Conservation (phyloP, 1,140 invertebrate genomes). For the Teleogryllus occipitalis region DNA sequence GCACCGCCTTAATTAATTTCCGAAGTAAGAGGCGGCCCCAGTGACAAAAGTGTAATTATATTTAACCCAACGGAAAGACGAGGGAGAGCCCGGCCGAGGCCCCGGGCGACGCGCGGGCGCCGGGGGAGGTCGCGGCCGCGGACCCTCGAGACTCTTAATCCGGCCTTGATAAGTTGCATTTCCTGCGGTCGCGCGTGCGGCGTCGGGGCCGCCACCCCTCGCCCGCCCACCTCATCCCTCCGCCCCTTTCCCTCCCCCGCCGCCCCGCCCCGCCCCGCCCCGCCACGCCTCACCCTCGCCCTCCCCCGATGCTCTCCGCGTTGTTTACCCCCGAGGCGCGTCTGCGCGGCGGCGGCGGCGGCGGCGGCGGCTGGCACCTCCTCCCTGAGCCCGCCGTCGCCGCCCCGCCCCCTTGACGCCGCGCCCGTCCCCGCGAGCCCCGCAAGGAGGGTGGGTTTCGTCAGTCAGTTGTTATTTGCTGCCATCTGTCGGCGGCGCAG, state of each 20-base stretch:
- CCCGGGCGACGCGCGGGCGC: too few relatives aligned
- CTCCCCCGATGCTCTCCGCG: too few relatives aligned
- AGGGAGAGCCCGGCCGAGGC: background rate
- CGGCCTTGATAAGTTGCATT: conserved; percentile 3
- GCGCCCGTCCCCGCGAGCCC: too few relatives aligned
- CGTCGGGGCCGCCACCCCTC: background rate
- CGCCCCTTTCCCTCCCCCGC: too few relatives aligned
- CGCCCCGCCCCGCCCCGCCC: too few relatives aligned
- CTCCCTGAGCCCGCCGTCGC: too few relatives aligned
- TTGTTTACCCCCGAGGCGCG: too few relatives aligned
- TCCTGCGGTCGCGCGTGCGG: conserved; percentile 1
- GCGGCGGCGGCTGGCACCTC: background rate
- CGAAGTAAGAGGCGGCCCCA: background rate
- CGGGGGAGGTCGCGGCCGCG: background rate
- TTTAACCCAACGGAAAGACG: background rate
- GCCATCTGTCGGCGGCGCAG: conserved; percentile 17
- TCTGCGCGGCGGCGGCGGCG: background rate
- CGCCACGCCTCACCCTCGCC: too few relatives aligned
- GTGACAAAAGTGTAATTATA: conserved; percentile 1
- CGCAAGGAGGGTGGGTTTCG: conserved; percentile 9
- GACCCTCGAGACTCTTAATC: background rate
- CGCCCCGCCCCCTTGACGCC: too few relatives aligned
- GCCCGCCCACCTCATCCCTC: background rate
- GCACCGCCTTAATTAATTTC: background rate
- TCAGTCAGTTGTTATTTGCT: conserved; percentile 15